Evolutionary conservation across 2,888 invertebrate species (phyloP).

Genomic region (Stegana nigrithorax): DNA sequence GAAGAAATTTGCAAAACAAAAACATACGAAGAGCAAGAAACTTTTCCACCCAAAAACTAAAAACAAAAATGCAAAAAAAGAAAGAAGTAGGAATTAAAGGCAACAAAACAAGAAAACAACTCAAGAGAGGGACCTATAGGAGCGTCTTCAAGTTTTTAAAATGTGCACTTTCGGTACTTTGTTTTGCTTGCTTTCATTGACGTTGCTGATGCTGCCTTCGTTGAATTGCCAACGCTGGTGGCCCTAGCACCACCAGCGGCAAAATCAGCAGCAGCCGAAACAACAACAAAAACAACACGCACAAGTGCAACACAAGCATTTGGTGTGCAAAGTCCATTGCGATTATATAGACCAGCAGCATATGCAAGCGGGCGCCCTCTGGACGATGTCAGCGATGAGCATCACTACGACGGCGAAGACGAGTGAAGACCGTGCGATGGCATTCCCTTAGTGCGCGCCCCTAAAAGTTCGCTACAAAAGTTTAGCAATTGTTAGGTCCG

Average conservation of each 20-base stretch:
- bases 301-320: neutral
- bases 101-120: neutral
- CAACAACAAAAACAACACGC: no score
- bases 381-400: neutral
- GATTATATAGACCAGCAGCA: neutral
- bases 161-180: slow-evolving; percentile 13
- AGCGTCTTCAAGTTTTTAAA: slow-evolving; percentile 10
- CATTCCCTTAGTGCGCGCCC: no score
- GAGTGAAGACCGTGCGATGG: neutral
- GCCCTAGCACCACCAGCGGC: neutral
- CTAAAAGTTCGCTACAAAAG: no score
- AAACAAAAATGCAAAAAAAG: neutral
- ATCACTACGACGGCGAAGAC: neutral
- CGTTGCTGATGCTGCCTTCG: neutral
- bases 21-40: neutral
- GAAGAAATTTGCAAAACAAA: slow-evolving; percentile 15
- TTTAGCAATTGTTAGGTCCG: slow-evolving; percentile 11
- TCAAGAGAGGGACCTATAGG: neutral
- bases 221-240: neutral
- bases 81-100: neutral
- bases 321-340: neutral
- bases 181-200: slow-evolving; percentile 1
- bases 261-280: neutral
- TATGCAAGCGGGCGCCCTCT: slow-evolving; percentile 4
- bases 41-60: neutral